phyloP scores from a whole-genome alignment of 2,888 invertebrate genomes.

The Meandrusa payeni region DNA sequence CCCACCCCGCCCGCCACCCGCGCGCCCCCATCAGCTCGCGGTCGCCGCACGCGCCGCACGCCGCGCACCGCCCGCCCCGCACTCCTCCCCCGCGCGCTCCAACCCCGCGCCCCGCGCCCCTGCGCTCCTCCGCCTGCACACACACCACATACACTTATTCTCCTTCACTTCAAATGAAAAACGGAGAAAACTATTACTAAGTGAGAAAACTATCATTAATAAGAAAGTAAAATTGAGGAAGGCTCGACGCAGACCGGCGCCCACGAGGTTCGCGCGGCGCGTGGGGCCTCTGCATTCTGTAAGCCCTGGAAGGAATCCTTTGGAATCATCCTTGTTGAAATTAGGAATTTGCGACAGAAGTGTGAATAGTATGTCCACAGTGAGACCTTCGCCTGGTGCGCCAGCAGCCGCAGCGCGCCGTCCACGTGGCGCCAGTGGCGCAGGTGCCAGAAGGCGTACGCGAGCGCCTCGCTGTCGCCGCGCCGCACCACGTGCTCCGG shows the following conservation, averaged over 20 bases:
- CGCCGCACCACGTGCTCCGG: constrained; percentile 97
- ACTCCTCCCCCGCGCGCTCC: neutral
- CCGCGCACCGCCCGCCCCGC: constrained; percentile 10
- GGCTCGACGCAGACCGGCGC: neutral
- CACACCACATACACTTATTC: neutral
- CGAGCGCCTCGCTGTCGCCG: constrained; percentile 97
- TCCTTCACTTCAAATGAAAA: no score
- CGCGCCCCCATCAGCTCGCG: constrained; percentile 18
- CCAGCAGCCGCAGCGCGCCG: constrained; percentile 92
- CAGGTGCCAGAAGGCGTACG: constrained; percentile 97
- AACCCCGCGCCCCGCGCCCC: neutral
- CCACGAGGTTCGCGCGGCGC: no score
- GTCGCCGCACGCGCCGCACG: constrained; percentile 21
- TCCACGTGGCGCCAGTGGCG: constrained; percentile 98
- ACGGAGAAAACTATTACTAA: no score
- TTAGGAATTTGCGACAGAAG: no score
- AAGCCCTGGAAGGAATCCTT: no score
- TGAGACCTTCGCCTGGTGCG: constrained; percentile 8
- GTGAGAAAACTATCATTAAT: no score
- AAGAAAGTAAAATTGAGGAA: no score
- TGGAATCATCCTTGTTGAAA: no score
- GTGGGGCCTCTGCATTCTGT: no score
- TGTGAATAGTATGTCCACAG: no score
- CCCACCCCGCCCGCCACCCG: neutral
- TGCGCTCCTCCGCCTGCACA: neutral